These are phyloP conservation scores for Atrichornis clamosus DNA, from an alignment of 2,113 vertebrate species.

Conservation along the genomic window DNA sequence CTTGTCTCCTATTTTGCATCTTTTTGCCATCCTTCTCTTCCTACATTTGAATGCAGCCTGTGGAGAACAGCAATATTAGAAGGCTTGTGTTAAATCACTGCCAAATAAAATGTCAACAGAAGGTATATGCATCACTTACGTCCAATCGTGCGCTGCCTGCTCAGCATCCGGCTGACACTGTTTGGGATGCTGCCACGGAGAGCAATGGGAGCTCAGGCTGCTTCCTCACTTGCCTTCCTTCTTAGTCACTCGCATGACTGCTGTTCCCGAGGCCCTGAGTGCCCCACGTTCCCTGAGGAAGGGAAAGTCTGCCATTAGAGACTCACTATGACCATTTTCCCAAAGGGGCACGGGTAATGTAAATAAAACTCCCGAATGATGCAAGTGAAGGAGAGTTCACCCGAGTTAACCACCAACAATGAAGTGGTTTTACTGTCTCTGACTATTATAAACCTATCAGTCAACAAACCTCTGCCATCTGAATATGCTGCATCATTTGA, in stretches of 20 bases:
- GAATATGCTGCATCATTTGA: background rate
- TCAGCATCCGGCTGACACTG: constrained; percentile 13
- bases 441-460: background rate
- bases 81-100: constrained; percentile 18
- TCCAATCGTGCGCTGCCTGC: constrained; percentile 14
- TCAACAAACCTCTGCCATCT: constrained; percentile 2
- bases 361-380: background rate
- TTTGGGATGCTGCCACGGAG: constrained; percentile 35
- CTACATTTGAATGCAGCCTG: constrained; percentile 5
- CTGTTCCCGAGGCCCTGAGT: background rate
- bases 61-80: constrained; percentile 8
- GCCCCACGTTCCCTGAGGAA: background rate
- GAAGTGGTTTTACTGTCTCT: background rate
- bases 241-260: background rate
- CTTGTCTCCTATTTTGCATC: constrained; percentile 8
- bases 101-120: constrained; percentile 56
- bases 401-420: background rate
- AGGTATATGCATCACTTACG: constrained; percentile 7
- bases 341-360: background rate
- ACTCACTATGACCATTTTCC: background rate
- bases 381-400: background rate
- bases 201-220: constrained; percentile 17
- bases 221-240: background rate
- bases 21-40: background rate
- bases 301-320: background rate